A percentile compares a stretch with the other conserved stretches of the same genome.
phyloP scores from a whole-genome alignment of 2,113 vertebrate species.

The Probosciger aterrimus region DNA sequence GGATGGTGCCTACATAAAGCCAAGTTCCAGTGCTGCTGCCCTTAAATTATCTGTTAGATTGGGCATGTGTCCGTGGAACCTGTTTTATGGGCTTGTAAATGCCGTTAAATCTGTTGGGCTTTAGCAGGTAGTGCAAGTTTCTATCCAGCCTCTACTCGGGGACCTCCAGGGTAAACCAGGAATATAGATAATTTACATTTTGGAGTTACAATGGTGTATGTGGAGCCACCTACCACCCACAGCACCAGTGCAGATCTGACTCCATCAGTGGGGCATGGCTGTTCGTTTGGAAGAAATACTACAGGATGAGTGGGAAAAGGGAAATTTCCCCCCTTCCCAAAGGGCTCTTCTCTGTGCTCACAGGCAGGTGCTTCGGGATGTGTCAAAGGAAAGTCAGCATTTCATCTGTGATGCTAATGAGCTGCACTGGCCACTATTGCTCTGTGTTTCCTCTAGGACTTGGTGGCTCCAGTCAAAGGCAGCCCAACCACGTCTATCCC shows the following conservation, averaged over 20 bases:
- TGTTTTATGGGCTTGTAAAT: conserved; percentile 35
- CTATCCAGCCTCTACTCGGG: not conserved
- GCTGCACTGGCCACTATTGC: not conserved
- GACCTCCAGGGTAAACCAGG: not conserved
- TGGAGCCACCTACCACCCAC: not conserved
- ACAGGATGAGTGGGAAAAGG: not conserved
- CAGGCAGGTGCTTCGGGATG: not conserved
- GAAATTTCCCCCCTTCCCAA: not conserved
- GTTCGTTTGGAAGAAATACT: not conserved
- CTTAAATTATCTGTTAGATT: not conserved
- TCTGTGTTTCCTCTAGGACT: not conserved
- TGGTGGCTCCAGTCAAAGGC: not conserved
- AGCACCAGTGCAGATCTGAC: not conserved
- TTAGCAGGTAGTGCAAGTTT: not conserved
- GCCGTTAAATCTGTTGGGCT: not conserved
- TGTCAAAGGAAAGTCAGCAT: not conserved
- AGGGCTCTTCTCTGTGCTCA: not conserved
- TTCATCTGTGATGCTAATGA: not conserved
- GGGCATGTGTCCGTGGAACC: not conserved
- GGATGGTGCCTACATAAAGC: not conserved
- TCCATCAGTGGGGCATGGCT: not conserved
- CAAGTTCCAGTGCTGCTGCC: not conserved
- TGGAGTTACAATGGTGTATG: not conserved
- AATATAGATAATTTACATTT: not conserved
- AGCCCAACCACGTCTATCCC: not conserved